phyloP scores from a whole-genome alignment of 2,113 vertebrate species.

The Epinephelus moara region DNA sequence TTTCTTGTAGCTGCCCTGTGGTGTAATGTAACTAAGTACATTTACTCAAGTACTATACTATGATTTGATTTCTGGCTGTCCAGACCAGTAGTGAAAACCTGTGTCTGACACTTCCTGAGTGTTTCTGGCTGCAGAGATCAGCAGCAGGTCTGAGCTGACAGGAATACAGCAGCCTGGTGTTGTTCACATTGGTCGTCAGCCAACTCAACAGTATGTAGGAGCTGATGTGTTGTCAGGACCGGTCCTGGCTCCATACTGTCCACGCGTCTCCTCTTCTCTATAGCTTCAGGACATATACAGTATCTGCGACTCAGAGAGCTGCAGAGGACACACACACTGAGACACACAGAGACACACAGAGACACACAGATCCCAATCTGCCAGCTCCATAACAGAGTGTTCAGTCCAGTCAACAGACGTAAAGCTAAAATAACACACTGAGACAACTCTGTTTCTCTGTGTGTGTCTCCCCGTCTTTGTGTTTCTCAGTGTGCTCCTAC shows the following conservation, averaged over 20 bases:
- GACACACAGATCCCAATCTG: conserved; percentile 30
- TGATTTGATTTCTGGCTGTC: not conserved
- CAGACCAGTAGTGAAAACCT: not conserved
- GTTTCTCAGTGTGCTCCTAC: conserved; percentile 9
- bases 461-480: too few species aligned
- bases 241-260: conserved; percentile 35
- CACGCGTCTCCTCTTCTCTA: conserved; percentile 30
- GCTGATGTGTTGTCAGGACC: conserved; percentile 48
- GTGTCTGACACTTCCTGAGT: not conserved
- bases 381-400: conserved; percentile 13
- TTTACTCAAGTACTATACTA: too few species aligned
- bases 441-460: conserved; percentile 25
- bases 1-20: too few species aligned
- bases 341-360: conserved; percentile 3
- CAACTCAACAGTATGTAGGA: conserved; percentile 37
- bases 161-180: conserved; percentile 7
- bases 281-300: conserved; percentile 29
- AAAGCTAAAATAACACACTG: conserved; percentile 37
- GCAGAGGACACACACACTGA: conserved; percentile 10
- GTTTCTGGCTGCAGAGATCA: conserved; percentile 1
- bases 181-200: conserved; percentile 22
- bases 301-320: conserved; percentile 38
- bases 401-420: conserved; percentile 32
- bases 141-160: conserved; percentile 23
- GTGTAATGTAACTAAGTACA: too few species aligned